Evolutionary conservation across 2,113 vertebrate species (phyloP).

Genomic region (Syngnathus floridae): DNA sequence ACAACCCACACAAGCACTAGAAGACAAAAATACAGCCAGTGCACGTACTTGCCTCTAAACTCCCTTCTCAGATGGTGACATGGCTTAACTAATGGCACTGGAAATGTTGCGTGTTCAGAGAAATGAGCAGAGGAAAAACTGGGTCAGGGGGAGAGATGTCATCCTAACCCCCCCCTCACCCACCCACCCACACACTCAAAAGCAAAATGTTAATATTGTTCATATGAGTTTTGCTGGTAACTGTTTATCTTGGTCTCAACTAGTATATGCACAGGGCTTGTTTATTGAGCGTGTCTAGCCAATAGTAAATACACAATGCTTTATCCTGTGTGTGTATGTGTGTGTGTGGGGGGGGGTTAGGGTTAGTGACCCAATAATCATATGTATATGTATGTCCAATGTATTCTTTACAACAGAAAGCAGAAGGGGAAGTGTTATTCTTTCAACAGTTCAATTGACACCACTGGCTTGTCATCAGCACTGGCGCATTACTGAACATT

Average conservation of each 20-base stretch:
- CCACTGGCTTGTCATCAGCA: slow-evolving; percentile 10
- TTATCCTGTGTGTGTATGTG: slow-evolving; percentile 16
- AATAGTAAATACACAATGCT: slow-evolving; percentile 32
- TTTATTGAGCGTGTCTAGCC: slow-evolving; percentile 13
- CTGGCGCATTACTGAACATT: slow-evolving; percentile 4
- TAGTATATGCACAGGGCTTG: slow-evolving; percentile 21
- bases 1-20: slow-evolving; percentile 2
- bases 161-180: slow-evolving; percentile 39
- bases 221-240: slow-evolving; percentile 42
- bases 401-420: slow-evolving; percentile 20
- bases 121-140: slow-evolving; percentile 58
- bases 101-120: slow-evolving; percentile 65
- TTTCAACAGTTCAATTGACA: slow-evolving; percentile 21
- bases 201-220: slow-evolving; percentile 61
- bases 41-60: slow-evolving; percentile 15
- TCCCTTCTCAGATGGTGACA: slow-evolving; percentile 32
- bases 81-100: slow-evolving; percentile 63
- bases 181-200: slow-evolving; percentile 1
- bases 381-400: neutral
- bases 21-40: slow-evolving; percentile 1
- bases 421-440: slow-evolving; percentile 21
- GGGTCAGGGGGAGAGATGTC: slow-evolving; percentile 42
- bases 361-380: slow-evolving; percentile 35
- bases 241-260: slow-evolving; percentile 43
- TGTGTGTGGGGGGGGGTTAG: neutral